Evolutionary conservation across 2,113 vertebrate species (phyloP), one percentile per base, ranked within the genome.

Genomic region (Melozone crissalis): DNA sequence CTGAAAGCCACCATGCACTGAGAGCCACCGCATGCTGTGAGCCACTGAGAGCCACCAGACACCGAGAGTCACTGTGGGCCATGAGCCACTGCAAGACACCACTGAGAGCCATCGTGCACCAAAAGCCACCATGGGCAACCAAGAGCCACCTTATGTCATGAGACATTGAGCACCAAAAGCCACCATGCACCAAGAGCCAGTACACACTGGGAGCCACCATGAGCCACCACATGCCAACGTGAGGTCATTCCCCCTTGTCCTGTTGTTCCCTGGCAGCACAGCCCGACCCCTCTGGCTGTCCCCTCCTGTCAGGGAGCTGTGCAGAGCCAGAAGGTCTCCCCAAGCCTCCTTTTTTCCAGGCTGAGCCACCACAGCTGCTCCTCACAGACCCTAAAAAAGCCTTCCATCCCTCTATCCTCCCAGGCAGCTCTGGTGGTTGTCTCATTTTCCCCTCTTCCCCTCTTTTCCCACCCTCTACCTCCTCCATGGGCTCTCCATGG

Each of bases 261-360:
- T 52, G 35, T 2, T 52, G 13, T 8, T 16, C 59, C 46, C 58
- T 52, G 35, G 55, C 21, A 49, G 74, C 35, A 77, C 13, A 77
- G 4, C 28, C 22, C 0, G 1, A 15, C 13, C 15, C 16, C 3
- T 17, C 58, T 2, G 15, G 57, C n/a, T 51, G 74, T 12, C 74
- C 28, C 35, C 16, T 62, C 22, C 59, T 63, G 11, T 17, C 59
- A 43, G 46, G 74, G 46, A 41, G 4, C 3, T 63, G 58, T 52
- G 47, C 26, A 52, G 73, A 44, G 46, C 28, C 37, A 61, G 3
- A n/a, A 17, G 10, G 13, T 33, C 3, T 10, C 57, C 23, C 37
- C 5, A 10, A 39, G 23, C 5, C 28, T 33, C 44, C 37, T 59
- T 7, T 59, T 7, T 39, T 59, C 46, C 46, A 89, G 61, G 28